Conservation (phyloP, 64 coral and sea anemone genomes). For the Dendrophyllia cribrosa region DNA sequence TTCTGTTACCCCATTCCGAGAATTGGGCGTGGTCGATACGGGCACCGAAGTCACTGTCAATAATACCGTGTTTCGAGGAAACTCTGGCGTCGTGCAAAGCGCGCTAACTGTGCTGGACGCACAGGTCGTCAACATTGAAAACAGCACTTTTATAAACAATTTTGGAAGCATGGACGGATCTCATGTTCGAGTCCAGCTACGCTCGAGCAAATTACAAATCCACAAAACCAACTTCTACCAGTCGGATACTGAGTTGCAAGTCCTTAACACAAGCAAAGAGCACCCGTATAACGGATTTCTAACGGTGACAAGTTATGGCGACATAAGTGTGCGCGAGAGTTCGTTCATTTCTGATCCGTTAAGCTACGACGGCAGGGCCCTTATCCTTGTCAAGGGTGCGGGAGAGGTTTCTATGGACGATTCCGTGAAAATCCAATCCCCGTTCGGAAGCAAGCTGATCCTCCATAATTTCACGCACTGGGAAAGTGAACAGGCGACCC, state of each 20-base stretch:
- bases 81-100: neutral
- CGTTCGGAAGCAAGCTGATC: neutral
- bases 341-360: conserved; percentile 10
- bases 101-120: neutral
- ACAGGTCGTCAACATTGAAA: neutral
- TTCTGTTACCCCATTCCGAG: neutral
- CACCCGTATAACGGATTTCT: conserved; percentile 11
- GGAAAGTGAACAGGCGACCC: neutral
- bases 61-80: conserved; percentile 9
- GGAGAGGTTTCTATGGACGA: neutral
- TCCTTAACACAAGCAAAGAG: neutral
- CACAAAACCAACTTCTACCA: conserved; percentile 29
- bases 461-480: conserved; percentile 13
- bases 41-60: neutral
- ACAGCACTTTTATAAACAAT: conserved; percentile 38
- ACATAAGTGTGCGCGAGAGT: neutral
- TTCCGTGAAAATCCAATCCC: conserved; percentile 8
- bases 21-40: too few relatives aligned
- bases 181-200: conserved; percentile 1
- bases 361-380: neutral
- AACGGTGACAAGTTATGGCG: conserved; percentile 12
- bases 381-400: conserved; percentile 31
- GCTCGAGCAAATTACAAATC: neutral
- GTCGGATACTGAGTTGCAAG: neutral
- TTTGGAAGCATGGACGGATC: conserved; percentile 34